Evolutionary conservation across 1,140 invertebrate species (phyloP).

Genomic region (Kradibia gibbosae): DNA sequence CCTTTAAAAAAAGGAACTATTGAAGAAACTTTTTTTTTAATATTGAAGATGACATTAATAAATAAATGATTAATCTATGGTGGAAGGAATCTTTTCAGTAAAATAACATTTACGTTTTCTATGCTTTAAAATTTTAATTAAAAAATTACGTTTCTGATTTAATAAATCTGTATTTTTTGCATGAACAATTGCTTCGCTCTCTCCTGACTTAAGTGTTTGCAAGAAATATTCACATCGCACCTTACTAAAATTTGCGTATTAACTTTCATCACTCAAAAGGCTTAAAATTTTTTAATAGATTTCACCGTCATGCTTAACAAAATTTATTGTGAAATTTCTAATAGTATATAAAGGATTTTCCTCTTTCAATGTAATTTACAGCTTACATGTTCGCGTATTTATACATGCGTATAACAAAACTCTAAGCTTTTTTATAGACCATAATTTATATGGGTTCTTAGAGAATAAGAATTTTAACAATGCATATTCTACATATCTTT

Average conservation of each 20-base stretch:
- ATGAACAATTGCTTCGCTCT: background rate
- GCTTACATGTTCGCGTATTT: background rate
- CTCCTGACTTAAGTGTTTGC: background rate
- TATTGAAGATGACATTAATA: too few species aligned
- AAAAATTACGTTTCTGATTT: too few species aligned
- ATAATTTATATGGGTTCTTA: slow-evolving; percentile 34
- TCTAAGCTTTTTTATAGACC: slow-evolving; percentile 35
- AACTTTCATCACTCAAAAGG: slow-evolving; percentile 4
- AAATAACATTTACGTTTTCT: too few species aligned
- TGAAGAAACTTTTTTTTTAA: too few species aligned
- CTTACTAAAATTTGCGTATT: background rate
- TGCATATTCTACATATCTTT: slow-evolving; percentile 3
- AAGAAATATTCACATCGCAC: background rate
- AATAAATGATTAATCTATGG: too few species aligned
- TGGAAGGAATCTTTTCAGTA: too few species aligned
- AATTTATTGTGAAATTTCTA: slow-evolving; percentile 41
- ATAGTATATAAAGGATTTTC: slow-evolving; percentile 24
- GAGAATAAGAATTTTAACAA: slow-evolving; percentile 21
- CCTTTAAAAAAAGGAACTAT: too few species aligned
- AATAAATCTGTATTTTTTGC: too few species aligned
- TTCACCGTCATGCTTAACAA: slow-evolving; percentile 14
- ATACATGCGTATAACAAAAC: background rate
- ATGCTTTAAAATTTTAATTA: too few species aligned
- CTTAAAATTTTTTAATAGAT: slow-evolving; percentile 8
- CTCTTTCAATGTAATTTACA: slow-evolving; percentile 37